Base-by-base conservation (phyloP, 2,888 invertebrate genomes). In the Melieria omissa region DNA sequence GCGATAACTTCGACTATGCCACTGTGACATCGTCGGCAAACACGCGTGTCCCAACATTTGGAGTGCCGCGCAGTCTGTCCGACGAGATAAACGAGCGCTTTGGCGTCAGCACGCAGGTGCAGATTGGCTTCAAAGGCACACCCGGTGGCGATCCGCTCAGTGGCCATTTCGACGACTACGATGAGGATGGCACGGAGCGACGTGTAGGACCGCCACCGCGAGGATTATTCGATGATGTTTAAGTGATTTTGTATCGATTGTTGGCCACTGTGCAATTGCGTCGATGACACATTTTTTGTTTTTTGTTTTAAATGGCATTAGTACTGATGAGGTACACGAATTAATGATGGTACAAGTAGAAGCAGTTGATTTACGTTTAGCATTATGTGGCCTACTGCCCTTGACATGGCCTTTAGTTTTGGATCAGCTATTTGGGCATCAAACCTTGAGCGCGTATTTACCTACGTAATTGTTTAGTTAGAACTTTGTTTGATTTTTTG, bases 191-290 rank as follows among this genome's bases (percentile, higher is more conserved):
- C 10, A 74, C 70, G 57, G 79, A 77, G 10, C 79, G 81, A 46
- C 80, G 80, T 66, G 89, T 91, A 75, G 89, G 92, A 79, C 92
- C 91, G 1, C 90, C 90, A 73, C 95, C 94, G 0, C 89, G 92
- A 77, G 93, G 94, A 9, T 89, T 95, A 73, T 95, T 95, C 78
- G 95, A 95, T 83, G 95, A 95, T 85, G 94, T 95, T 73, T 95
- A 89, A 78, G 29, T 29, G 29, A 29, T 29, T 29, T 29, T 29
- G 2, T 29, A 2, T 29, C 29, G 29, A 29, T 29, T 29, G 29
- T 29, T 29, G 29, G 29, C 29, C 29, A 29, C 29, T 29, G 29
- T 29, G 29, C 29, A 29, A 29, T 29, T 29, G 29, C 2, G 29
- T 29, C 29, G 29, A 29, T 29, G 1, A 29, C 29, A 29, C 29